phyloP scores from a whole-genome alignment of 2,888 invertebrate genomes.

The Catocala fraxini region DNA sequence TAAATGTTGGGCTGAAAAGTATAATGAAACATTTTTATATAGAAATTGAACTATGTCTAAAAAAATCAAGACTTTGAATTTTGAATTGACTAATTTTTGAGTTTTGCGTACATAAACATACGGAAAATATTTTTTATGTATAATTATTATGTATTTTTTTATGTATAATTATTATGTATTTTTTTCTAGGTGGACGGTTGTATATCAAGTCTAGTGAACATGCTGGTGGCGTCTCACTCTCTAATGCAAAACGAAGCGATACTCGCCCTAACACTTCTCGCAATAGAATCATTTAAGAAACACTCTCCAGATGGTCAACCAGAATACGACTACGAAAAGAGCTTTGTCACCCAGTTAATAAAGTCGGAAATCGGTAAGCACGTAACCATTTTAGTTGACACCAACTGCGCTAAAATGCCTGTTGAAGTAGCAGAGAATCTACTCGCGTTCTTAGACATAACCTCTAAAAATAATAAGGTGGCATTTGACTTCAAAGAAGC shows the following conservation, averaged over 20 bases:
- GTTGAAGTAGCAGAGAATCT: constrained; percentile 84
- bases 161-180: constrained; percentile 1
- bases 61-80: too few species aligned
- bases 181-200: constrained; percentile 89
- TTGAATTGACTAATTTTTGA: too few species aligned
- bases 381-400: constrained; percentile 80
- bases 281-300: constrained; percentile 66
- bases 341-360: constrained; percentile 72
- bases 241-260: constrained; percentile 96
- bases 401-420: constrained; percentile 81
- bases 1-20: background rate
- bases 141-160: constrained; percentile 1
- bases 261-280: constrained; percentile 90
- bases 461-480: constrained; percentile 71
- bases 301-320: constrained; percentile 49
- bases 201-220: constrained; percentile 92
- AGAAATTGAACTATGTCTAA: too few species aligned
- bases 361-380: constrained; percentile 85
- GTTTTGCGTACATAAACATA: too few species aligned
- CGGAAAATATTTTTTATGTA: too few species aligned
- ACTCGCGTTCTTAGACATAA: constrained; percentile 79
- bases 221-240: constrained; percentile 94
- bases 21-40: too few species aligned
- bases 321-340: constrained; percentile 64
- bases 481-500: constrained; percentile 72